Percentiles rank a stretch among this genome's conserved stretches.
Conservation (phyloP, 2,113 vertebrate species). For the Saimiri boliviensis region DNA sequence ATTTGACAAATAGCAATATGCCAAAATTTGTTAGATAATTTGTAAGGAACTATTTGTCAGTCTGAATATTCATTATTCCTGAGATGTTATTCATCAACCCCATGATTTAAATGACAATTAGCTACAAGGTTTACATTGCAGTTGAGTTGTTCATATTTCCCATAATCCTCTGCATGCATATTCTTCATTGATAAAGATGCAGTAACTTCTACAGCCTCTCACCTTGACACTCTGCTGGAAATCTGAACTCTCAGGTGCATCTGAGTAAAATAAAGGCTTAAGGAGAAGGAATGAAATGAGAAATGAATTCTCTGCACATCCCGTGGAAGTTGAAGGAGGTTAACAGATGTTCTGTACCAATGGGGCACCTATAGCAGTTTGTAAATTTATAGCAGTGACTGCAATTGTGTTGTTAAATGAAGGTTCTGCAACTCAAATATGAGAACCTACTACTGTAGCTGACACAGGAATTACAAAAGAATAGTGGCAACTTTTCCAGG, state of each 20-base stretch:
- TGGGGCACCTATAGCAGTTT: not conserved
- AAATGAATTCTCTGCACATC: slow-evolving; percentile 35
- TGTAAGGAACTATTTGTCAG: slow-evolving; percentile 62
- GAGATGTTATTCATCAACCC: slow-evolving; percentile 29
- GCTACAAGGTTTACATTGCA: not conserved
- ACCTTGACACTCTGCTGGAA: slow-evolving; percentile 7
- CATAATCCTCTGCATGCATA: not conserved
- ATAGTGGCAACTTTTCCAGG: not conserved
- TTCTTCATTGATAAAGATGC: slow-evolving; percentile 14
- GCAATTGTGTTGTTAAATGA: not conserved
- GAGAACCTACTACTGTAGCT: not conserved
- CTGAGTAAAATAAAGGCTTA: slow-evolving; percentile 43
- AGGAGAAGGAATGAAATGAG: not conserved
- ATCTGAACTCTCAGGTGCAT: not conserved
- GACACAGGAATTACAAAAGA: not conserved
- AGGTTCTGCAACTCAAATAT: not conserved
- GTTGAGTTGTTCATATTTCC: not conserved
- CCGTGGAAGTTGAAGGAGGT: not conserved
- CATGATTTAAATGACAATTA: slow-evolving; percentile 48
- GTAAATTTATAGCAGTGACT: not conserved
- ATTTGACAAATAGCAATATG: slow-evolving; percentile 70
- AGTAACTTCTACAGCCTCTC: not conserved
- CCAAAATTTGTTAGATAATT: slow-evolving; percentile 58
- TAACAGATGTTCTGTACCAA: slow-evolving; percentile 48
- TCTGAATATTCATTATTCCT: slow-evolving; percentile 59